Percentiles rank a stretch among this genome's conserved stretches.
phyloP scores from a whole-genome alignment of 2,113 vertebrate genomes.

The Reinhardtius hippoglossoides region DNA sequence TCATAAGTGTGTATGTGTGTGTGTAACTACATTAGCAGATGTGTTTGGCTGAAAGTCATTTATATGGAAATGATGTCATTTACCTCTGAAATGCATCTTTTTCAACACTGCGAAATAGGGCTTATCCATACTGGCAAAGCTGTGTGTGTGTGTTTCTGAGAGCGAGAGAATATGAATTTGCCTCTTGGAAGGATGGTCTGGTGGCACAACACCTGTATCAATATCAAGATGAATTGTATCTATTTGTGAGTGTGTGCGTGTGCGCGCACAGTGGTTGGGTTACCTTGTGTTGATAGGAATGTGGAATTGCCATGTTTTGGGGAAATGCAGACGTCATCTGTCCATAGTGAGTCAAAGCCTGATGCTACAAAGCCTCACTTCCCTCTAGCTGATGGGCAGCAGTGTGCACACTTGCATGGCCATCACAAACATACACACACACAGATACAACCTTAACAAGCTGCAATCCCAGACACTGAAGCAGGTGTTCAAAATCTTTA shows the following conservation, averaged over 20 bases:
- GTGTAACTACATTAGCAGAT: slow-evolving; percentile 81
- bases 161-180: slow-evolving; percentile 30
- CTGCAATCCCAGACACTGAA: not conserved
- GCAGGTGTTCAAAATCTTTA: slow-evolving; percentile 11
- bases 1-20: slow-evolving; percentile 23
- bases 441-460: not conserved
- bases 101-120: slow-evolving; percentile 77
- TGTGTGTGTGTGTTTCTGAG: not conserved
- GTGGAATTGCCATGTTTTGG: slow-evolving; percentile 50
- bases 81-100: slow-evolving; percentile 85
- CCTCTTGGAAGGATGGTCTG: slow-evolving; percentile 22
- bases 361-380: slow-evolving; percentile 35
- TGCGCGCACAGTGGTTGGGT: not conserved
- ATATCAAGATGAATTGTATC: too few relatives aligned
- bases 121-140: slow-evolving; percentile 74
- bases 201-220: slow-evolving; percentile 51
- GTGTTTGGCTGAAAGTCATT: slow-evolving; percentile 85
- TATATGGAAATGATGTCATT: slow-evolving; percentile 88
- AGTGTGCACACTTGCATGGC: not conserved
- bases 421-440: not conserved
- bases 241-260: not conserved
- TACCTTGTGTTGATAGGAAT: slow-evolving; percentile 38
- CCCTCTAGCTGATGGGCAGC: slow-evolving; percentile 26
- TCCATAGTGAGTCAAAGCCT: slow-evolving; percentile 36
- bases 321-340: slow-evolving; percentile 53